Base-by-base conservation (phyloP, 2,888 invertebrate species). In the Drosophila infuscata region DNA sequence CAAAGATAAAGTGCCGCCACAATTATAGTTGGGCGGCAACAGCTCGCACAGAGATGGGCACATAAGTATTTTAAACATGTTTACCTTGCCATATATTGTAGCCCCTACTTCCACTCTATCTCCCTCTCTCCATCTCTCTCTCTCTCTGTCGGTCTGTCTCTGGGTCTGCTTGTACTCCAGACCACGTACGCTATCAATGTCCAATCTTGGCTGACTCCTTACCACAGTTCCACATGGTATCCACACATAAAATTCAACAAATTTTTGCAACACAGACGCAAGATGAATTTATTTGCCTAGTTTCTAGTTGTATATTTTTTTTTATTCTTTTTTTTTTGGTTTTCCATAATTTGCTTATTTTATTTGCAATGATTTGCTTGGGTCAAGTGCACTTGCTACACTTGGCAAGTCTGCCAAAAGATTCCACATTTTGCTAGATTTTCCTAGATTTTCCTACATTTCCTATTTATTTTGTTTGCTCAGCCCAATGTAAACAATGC, bases 151-250 rank as follows among this genome's bases (percentile, higher is more conserved):
- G 33, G 3, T 7, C 41, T 12, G 25, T 41, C 25, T 57, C 30
- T 30, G 56, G n/a, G 8, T 36, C 17, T 20, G 5, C 51, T 59
- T 69, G 77, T 2, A 46, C 25, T 46, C 66, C 84, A 74, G 82
- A 77, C 82, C 84, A 82, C 82, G 84, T 82, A 80, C 77, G 80
- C 82, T 84, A 82, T 84, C 82, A 84, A 84, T 82, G 82, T 82
- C 82, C 84, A 82, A 82, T 82, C 80, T 82, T 72, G 68, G 43
- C 51, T 46, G 53, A 60, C 66, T 71, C n/a, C 70, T 56, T 46
- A 11, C 56, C 49, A 32, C 41, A 49, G 30, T 62, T 61, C 48
- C 48, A 67, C 36, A 56, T 62, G 43, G 25, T 35, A 12, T 17
- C 46, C 62, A 36, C 15, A 49, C 67, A 67, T 51, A 51, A 68